Evolutionary conservation across 1,140 invertebrate species (phyloP).

Genomic region (Chionoecetes opilio): DNA sequence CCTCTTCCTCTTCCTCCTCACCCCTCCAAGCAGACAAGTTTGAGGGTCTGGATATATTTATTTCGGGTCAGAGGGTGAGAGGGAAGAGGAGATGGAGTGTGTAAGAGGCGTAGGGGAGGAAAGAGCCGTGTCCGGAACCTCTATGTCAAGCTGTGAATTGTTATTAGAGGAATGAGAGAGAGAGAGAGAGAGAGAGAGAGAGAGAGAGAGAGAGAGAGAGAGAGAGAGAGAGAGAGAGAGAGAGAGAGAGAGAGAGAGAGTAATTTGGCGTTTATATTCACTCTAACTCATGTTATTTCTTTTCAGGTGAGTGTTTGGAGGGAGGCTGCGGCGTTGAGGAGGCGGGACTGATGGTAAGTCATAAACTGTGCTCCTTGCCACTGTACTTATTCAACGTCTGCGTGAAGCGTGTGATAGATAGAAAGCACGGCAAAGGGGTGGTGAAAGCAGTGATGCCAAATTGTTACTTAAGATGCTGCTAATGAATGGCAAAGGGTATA

Average conservation of each 20-base stretch:
- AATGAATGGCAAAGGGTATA: too few relatives aligned
- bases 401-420: too few relatives aligned
- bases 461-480: too few relatives aligned
- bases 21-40: neutral
- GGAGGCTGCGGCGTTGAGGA: neutral
- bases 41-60: neutral
- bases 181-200: slow-evolving; percentile 22
- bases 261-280: too few relatives aligned
- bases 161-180: neutral
- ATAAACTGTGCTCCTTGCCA: too few relatives aligned
- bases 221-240: too few relatives aligned
- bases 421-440: too few relatives aligned
- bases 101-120: neutral
- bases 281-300: neutral
- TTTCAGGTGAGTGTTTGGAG: neutral
- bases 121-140: neutral
- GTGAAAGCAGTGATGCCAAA: too few relatives aligned
- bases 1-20: neutral
- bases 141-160: slow-evolving; percentile 8
- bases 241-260: too few relatives aligned
- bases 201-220: too few relatives aligned
- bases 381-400: too few relatives aligned
- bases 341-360: neutral
- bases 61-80: neutral
- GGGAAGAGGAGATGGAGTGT: neutral